Percentiles rank a stretch among this genome's conserved stretches.
Evolutionary conservation across 2,113 vertebrate species (phyloP).

Genomic region (Rhinoderma darwinii): DNA sequence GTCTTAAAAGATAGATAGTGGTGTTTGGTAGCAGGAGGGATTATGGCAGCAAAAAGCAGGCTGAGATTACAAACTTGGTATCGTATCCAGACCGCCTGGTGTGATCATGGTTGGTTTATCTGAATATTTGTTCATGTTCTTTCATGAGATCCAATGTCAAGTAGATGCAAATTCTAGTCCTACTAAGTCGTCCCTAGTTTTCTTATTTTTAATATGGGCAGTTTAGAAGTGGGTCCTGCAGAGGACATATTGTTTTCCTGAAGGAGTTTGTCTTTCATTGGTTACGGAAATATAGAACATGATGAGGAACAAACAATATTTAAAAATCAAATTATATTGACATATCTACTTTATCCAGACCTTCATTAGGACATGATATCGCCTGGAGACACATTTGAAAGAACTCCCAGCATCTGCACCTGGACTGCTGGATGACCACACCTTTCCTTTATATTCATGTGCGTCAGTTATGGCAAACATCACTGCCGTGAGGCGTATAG

Average conservation of each 20-base stretch:
- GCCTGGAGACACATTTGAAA: not conserved
- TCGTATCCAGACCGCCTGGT: no score
- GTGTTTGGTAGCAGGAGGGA: no score
- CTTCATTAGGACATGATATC: not conserved
- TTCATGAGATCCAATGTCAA: not conserved
- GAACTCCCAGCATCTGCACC: not conserved
- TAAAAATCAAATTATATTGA: not conserved
- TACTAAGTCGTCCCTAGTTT: not conserved
- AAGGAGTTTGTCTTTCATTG: no score
- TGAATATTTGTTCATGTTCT: not conserved
- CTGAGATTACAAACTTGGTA: no score
- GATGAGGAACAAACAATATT: not conserved
- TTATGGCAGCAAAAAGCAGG: no score
- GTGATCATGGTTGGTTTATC: no score
- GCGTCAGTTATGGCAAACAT: not conserved
- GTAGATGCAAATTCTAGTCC: not conserved
- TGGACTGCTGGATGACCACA: not conserved
- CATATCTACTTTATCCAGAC: not conserved
- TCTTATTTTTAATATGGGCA: no score
- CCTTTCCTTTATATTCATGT: not conserved
- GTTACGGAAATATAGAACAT: not conserved
- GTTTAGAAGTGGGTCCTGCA: no score
- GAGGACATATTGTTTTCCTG: no score
- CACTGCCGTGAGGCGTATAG: not conserved
- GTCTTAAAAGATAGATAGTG: no score